Base-by-base conservation (phyloP, 2,113 vertebrate species). In the Serinus canaria region DNA sequence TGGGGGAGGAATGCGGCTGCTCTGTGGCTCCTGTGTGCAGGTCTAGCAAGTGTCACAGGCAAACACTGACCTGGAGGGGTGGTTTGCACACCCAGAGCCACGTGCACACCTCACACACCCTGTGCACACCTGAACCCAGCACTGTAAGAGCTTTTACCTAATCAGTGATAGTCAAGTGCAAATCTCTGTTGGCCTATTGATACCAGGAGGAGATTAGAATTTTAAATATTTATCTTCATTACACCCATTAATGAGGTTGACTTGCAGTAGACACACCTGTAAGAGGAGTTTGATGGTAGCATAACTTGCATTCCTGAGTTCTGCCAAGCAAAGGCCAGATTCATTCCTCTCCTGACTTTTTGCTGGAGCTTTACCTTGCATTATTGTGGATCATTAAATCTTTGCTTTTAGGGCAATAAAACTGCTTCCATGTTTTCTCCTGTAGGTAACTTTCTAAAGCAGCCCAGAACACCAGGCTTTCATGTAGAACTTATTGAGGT, bases 51-150 rank as follows among this genome's bases (percentile, higher is more conserved):
- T 17, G 60, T 28, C 59, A 64, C 28, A 55, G 56, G 79, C 28
- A 70, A 24, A 28, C 1, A 7, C 37, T 15, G 56, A 9, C 62
- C 66, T 68, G 68, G 20, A 17, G 30, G 39, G 6, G 7, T 15
- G 23, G 7, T 66, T 69, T 44, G 41, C 7, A 0, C 59, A 64
- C 30, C 68, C 37, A 28, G 35, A 43, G 23, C 63, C 56, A 20
- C 1, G 0, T 4, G 19, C 7, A 5, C 17, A 17, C 19, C 56
- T 76, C 15, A 1, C 13, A 9, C n/a, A 31, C 8, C 66, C 33
- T 33, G 28, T 17, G 25, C 35, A 31, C 21, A 19, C 77, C 77
- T n/a, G 31, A 77, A 10, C 3, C 2, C 1, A 2, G 2, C 1
- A 0, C 6, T 82, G 18, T 43, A 27, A 43, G 43, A 58, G 20